Base-by-base conservation (phyloP, 2,888 invertebrate species). In the Elegia similella region DNA sequence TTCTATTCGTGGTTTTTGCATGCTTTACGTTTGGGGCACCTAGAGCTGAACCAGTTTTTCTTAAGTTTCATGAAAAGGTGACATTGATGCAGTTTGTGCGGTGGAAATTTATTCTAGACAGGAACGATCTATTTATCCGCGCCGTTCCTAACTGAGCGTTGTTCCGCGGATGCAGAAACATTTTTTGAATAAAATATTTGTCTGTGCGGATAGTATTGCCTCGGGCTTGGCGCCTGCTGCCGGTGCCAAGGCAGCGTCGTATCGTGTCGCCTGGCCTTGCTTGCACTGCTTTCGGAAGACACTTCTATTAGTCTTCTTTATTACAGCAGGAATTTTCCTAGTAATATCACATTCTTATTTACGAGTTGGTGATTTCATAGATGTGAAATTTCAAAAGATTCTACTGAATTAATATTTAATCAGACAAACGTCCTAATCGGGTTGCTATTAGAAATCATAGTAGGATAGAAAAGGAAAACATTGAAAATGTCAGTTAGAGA, bases 181-280 rank as follows among this genome's bases (percentile, higher is more conserved):
- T 46, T 46, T 44, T 46, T 43, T 43, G 8, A 16, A 23, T 46
- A 23, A 12, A 44, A 44, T 30, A 47, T 48, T 30, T 10, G 8
- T 15, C 1, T 8, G 10, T 47, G 48, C 47, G 29, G 30, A 47
- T 54, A 23, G n/a, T 38, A n/a, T 38, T n/a, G 7, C 12, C 6
- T 32, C n/a, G 13, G 13, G 15, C 10, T 32, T 32, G 13, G 48
- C 48, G 48, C 46, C 46, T n/a, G n/a, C 46, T n/a, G n/a, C 12
- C 23, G 46, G 29, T 46, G 44, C 48, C 48, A 48, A 32, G 32
- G n/a, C 58, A 58, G 52, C 30, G 12, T 52, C 29, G 46, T 58
- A 44, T 58, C 34, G 43, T 52, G 30, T 44, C 54, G 29, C 43
- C 29, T 16, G 17, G 16, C 42, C 42, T 52, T 58, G 48, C 50